phyloP scores from a whole-genome alignment of 2,113 vertebrate species.

The Holacanthus passer region DNA sequence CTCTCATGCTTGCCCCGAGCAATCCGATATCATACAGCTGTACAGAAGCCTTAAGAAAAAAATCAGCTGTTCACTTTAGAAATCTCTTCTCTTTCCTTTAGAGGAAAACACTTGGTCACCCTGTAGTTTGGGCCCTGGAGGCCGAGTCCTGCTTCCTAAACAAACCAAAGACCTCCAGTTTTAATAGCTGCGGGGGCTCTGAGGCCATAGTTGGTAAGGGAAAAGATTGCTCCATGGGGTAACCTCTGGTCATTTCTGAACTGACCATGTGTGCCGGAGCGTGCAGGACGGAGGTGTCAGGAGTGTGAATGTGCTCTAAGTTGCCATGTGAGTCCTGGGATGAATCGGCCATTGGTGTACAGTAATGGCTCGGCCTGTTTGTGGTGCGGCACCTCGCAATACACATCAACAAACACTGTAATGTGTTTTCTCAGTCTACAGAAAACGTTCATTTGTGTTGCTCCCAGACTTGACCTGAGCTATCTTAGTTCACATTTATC shows the following conservation, averaged over 20 bases:
- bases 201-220: conserved; percentile 48
- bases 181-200: conserved; percentile 59
- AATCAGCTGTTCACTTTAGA: neutral
- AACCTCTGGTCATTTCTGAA: conserved; percentile 61
- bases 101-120: conserved; percentile 51
- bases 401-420: conserved; percentile 61
- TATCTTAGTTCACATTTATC: conserved; percentile 30
- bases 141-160: conserved; percentile 65
- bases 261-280: conserved; percentile 49
- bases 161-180: conserved; percentile 61
- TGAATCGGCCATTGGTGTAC: conserved; percentile 59
- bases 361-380: conserved; percentile 42
- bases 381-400: conserved; percentile 31
- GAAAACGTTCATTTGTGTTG: conserved; percentile 13
- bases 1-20: neutral
- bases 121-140: conserved; percentile 19
- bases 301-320: conserved; percentile 49
- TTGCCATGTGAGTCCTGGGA: conserved; percentile 41
- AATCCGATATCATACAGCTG: too few relatives aligned
- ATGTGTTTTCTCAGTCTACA: conserved; percentile 71
- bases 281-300: conserved; percentile 47
- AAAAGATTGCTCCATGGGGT: conserved; percentile 33
- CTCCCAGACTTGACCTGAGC: conserved; percentile 13
- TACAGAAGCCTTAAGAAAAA: neutral
- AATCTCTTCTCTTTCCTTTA: conserved; percentile 3